These are phyloP conservation scores for Axinella damicornis DNA, from an alignment of 37 sponge, comb jelly and placozoan species.

Conservation along the genomic window DNA sequence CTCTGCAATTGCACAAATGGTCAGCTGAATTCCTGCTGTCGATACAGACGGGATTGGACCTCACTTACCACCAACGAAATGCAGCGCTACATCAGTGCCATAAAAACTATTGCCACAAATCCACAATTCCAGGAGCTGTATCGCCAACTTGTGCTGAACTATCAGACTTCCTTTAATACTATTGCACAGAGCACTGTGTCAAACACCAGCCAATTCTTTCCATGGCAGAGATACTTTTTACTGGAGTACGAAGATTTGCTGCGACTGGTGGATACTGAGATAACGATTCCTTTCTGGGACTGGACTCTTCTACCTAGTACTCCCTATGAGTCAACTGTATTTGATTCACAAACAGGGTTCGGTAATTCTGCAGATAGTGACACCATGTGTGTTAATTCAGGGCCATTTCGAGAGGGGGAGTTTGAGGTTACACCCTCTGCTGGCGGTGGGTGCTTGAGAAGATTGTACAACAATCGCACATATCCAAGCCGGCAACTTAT, in stretches of 20 bases:
- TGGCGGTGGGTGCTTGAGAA: conserved; percentile 50
- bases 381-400: conserved; percentile 58
- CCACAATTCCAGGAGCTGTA: conserved; percentile 58
- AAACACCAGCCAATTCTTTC: conserved; percentile 51
- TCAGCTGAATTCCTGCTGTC: conserved; percentile 35
- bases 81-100: conserved; percentile 61
- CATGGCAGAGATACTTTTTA: conserved; percentile 78
- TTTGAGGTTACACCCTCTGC: conserved; percentile 33
- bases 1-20: conserved; percentile 50
- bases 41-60: conserved; percentile 68
- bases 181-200: conserved; percentile 25
- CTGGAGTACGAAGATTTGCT: conserved; percentile 79
- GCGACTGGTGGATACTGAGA: conserved; percentile 33
- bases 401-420: conserved; percentile 56
- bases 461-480: conserved; percentile 12
- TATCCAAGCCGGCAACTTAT: conserved; percentile 5
- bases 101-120: conserved; percentile 48
- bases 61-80: conserved; percentile 23
- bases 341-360: conserved; percentile 66
- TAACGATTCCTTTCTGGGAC: conserved; percentile 85
- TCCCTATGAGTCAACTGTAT: conserved; percentile 50
- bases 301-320: conserved; percentile 45
- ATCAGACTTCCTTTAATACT: conserved; percentile 16
- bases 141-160: conserved; percentile 40
- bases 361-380: conserved; percentile 43